A percentile compares a stretch with the other conserved stretches of the same genome.
Conservation (phyloP, 2,113 vertebrate species). For the Lichenostomus cassidix region DNA sequence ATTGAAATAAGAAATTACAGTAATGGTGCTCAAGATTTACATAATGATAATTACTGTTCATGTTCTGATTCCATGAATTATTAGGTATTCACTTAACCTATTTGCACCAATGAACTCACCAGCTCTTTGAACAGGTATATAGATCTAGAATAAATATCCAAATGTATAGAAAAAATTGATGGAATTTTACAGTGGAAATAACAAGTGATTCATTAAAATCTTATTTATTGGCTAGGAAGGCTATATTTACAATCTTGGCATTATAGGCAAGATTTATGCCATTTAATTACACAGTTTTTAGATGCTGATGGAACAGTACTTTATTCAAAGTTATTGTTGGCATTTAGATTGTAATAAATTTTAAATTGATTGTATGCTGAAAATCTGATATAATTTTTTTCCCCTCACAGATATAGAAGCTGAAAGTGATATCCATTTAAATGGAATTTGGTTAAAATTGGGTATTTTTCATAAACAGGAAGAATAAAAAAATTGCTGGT, state of each 20-base stretch:
- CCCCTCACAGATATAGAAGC: not conserved
- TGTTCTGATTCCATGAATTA: not conserved
- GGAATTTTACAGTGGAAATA: not conserved
- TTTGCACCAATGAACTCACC: not conserved
- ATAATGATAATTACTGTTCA: not conserved
- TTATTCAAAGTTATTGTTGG: not conserved
- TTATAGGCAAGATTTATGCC: not conserved
- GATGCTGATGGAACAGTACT: not conserved
- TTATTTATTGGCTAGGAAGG: not conserved
- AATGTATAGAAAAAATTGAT: not conserved
- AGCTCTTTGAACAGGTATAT: not conserved
- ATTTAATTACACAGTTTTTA: not conserved
- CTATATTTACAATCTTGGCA: not conserved
- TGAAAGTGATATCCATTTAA: not conserved
- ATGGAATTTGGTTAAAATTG: not conserved
- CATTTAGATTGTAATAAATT: not conserved
- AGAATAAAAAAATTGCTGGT: not conserved
- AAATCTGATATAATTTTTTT: not conserved
- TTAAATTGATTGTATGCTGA: not conserved
- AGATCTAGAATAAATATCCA: not conserved
- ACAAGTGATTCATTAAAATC: not conserved
- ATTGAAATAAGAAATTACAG: not conserved
- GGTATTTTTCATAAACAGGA: not conserved
- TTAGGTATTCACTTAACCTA: not conserved
- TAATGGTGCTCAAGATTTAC: not conserved